Percentiles rank a stretch among this genome's conserved stretches.
phyloP scores from a whole-genome alignment of 2,888 invertebrate species.

The Drosophila affinis region DNA sequence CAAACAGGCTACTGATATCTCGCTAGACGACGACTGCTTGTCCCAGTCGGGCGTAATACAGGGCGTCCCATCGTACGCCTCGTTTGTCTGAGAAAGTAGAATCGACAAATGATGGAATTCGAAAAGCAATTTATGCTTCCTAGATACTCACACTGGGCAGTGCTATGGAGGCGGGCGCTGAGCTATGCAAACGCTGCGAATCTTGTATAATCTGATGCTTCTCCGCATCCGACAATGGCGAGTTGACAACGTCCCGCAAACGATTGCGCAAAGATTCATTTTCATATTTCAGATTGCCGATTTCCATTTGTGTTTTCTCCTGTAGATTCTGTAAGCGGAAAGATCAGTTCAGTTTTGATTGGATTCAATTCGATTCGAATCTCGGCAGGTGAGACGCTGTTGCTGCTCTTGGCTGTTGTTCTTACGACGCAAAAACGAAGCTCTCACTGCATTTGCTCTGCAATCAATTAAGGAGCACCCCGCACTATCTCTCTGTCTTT shows the following conservation, averaged over 20 bases:
- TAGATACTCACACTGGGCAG: slow-evolving; percentile 81
- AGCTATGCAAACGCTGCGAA: slow-evolving; percentile 89
- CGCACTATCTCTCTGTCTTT: background rate
- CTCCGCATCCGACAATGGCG: slow-evolving; percentile 92
- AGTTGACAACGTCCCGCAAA: slow-evolving; percentile 91
- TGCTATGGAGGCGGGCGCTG: slow-evolving; percentile 90
- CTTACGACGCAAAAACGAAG: slow-evolving; percentile 26
- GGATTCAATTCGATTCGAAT: background rate
- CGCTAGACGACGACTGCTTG: slow-evolving; percentile 94
- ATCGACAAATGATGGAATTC: background rate
- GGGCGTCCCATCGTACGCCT: slow-evolving; percentile 85
- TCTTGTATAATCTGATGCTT: slow-evolving; percentile 92
- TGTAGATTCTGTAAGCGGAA: slow-evolving; percentile 76
- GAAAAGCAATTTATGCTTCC: background rate
- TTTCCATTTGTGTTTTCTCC: slow-evolving; percentile 83
- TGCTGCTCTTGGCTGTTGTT: slow-evolving; percentile 8
- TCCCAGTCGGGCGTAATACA: slow-evolving; percentile 94
- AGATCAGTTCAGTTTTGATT: slow-evolving; percentile 13
- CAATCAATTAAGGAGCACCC: slow-evolving; percentile 45
- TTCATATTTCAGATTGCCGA: slow-evolving; percentile 88
- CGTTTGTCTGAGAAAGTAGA: slow-evolving; percentile 49
- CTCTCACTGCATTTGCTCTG: slow-evolving; percentile 11
- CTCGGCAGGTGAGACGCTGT: slow-evolving; percentile 8
- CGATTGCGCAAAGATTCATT: slow-evolving; percentile 90
- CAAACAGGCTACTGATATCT: slow-evolving; percentile 95